Conservation (phyloP, 2,797 vertebrate genomes). For the Heteromormyrus szaboi region DNA sequence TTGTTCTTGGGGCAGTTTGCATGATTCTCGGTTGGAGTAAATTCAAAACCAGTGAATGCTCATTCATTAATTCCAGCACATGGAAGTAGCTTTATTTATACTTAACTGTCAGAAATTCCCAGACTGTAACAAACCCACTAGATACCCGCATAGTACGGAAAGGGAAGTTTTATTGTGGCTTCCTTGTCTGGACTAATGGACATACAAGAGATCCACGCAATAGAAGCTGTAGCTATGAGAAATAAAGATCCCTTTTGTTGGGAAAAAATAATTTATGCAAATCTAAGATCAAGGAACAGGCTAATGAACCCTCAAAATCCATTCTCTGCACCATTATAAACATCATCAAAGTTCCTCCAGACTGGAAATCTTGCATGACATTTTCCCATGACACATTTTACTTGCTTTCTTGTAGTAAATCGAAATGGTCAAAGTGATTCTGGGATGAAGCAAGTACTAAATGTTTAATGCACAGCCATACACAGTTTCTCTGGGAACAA, state of each 20-base stretch:
- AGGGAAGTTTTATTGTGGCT: background rate
- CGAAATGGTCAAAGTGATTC: background rate
- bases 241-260: background rate
- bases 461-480: background rate
- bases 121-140: background rate
- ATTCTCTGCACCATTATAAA: background rate
- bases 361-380: background rate
- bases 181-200: background rate
- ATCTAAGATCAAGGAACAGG: background rate
- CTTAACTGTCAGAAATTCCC: background rate
- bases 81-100: background rate
- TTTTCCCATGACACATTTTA: background rate
- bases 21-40: background rate
- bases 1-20: background rate
- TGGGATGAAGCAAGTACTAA: background rate
- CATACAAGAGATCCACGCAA: background rate
- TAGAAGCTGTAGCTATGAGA: background rate
- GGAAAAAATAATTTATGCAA: background rate
- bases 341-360: background rate
- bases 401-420: background rate
- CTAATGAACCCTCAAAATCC: background rate
- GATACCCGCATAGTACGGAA: background rate
- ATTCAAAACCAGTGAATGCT: background rate
- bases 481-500: background rate
- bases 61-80: background rate